Conservation (phyloP, 2,888 invertebrate species). For the Drepana falcataria region DNA sequence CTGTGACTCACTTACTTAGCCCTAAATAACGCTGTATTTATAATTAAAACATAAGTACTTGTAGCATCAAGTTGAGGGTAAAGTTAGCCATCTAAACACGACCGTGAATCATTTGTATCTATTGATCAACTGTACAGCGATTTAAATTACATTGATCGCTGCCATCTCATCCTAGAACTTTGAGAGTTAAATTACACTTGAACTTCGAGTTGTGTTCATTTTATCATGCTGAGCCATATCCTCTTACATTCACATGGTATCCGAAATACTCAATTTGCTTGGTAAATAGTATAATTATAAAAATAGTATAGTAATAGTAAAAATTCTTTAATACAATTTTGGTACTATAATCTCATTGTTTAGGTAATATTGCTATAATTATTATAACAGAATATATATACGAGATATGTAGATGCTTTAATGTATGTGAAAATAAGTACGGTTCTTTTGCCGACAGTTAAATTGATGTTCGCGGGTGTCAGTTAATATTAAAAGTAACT, state of each 20-base stretch:
- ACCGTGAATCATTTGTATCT: neutral
- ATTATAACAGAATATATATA: too few relatives aligned
- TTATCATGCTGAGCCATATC: too few relatives aligned
- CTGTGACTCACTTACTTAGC: constrained; percentile 62
- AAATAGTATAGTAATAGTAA: too few relatives aligned
- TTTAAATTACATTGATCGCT: neutral
- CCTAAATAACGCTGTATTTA: constrained; percentile 38
- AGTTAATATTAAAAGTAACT: constrained; percentile 13
- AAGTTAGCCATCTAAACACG: neutral
- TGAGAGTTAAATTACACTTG: neutral
- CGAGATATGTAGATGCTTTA: too few relatives aligned
- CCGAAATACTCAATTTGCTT: too few relatives aligned
- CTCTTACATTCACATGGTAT: too few relatives aligned
- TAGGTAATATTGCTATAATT: too few relatives aligned
- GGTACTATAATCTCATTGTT: too few relatives aligned
- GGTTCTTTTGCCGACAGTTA: neutral
- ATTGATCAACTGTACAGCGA: neutral
- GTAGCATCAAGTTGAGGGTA: neutral
- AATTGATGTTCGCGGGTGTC: constrained; percentile 9
- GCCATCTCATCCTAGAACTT: neutral
- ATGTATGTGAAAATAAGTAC: too few relatives aligned
- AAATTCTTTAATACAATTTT: too few relatives aligned
- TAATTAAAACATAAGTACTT: neutral
- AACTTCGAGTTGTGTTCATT: too few relatives aligned
- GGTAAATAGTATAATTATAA: too few relatives aligned